Evolutionary conservation across 1,140 invertebrate genomes (phyloP).

Genomic region (Drosophila oshimai): DNA sequence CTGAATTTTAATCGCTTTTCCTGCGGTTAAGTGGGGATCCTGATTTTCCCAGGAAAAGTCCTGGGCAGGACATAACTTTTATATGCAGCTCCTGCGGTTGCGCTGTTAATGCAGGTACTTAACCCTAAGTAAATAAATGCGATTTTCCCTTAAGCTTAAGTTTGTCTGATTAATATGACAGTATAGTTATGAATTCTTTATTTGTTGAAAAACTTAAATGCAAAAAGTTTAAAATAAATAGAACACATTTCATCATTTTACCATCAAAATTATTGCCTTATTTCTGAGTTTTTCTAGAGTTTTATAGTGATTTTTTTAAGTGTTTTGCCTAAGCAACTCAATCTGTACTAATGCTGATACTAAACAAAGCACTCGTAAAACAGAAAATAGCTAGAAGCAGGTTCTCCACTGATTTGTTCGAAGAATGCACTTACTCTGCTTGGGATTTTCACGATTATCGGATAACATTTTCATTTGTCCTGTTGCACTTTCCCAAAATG

Average conservation of each 20-base stretch:
- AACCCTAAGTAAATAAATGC: constrained; percentile 31
- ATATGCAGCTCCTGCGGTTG: not conserved
- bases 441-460: not conserved
- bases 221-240: too few species aligned
- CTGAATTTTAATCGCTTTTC: constrained; percentile 69
- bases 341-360: not conserved
- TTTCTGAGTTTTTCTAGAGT: too few species aligned
- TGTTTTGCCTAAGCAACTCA: not conserved
- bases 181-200: too few species aligned
- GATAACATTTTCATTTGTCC: not conserved
- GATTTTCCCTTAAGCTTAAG: not conserved
- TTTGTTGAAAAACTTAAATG: too few species aligned
- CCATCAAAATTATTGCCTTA: too few species aligned
- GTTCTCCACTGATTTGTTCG: not conserved
- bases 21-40: constrained; percentile 23
- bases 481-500: constrained; percentile 34
- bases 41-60: constrained; percentile 15
- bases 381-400: not conserved
- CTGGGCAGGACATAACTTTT: not conserved
- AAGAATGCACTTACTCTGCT: not conserved
- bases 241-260: too few species aligned
- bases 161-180: constrained; percentile 1
- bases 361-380: not conserved
- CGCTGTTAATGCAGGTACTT: constrained; percentile 23
- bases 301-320: not conserved